Evolutionary conservation across 1,140 invertebrate species (phyloP).

Genomic region (Ceratitis capitata): DNA sequence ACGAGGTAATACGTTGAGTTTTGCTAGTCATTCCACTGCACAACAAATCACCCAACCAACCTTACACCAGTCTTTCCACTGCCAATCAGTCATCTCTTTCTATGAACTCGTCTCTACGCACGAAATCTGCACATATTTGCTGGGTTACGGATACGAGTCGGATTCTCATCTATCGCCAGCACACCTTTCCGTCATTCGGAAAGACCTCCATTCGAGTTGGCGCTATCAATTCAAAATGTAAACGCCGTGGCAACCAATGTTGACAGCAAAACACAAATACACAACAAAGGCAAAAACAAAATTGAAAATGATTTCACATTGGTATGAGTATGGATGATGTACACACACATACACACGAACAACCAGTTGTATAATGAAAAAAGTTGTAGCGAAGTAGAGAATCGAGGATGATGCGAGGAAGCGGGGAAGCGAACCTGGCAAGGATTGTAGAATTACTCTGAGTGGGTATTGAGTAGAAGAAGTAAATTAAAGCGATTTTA

Average conservation of each 20-base stretch:
- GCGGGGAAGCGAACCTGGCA: background rate
- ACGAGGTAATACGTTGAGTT: background rate
- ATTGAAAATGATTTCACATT: background rate
- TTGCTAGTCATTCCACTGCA: background rate
- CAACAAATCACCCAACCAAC: background rate
- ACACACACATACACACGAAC: background rate
- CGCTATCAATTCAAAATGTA: conserved; percentile 29
- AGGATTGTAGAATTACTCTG: background rate
- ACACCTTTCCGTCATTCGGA: background rate
- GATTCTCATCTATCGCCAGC: background rate
- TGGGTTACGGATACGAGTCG: background rate
- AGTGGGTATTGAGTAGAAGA: conserved; percentile 51
- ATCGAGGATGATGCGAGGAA: background rate
- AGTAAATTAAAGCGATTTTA: conserved; percentile 66
- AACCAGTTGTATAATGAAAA: background rate
- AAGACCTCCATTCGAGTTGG: background rate
- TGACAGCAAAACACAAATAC: background rate
- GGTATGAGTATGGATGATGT: background rate
- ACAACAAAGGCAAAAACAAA: background rate
- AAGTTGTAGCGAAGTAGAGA: background rate
- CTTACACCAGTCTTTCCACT: background rate
- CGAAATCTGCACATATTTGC: background rate
- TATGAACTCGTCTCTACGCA: background rate
- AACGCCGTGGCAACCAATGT: conserved; percentile 8
- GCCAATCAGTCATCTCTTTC: background rate